These are phyloP conservation scores for Mirounga angustirostris DNA, from an alignment of 2,113 vertebrate genomes.

Conservation along the genomic window DNA sequence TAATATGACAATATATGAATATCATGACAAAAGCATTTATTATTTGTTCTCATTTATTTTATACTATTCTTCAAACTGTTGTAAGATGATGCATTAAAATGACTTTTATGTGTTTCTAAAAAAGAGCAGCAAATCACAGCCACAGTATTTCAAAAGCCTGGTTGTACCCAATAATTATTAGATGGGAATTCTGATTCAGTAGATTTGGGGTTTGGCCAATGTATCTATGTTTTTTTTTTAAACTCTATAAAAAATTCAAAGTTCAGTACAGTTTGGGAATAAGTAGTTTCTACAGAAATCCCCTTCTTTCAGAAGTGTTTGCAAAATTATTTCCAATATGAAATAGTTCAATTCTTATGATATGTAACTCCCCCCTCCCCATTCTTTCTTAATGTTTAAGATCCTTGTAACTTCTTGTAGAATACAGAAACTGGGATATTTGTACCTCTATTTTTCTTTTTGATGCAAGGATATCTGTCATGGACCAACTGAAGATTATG, in stretches of 20 bases:
- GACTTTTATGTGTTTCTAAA: not conserved
- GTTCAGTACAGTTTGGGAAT: not conserved
- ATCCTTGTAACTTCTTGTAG: not conserved
- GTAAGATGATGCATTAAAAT: not conserved
- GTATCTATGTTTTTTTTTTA: not conserved
- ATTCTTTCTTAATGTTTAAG: not conserved
- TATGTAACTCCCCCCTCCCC: not conserved
- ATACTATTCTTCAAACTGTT: not conserved
- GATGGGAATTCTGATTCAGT: not conserved
- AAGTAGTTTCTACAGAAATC: not conserved
- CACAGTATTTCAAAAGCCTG: not conserved
- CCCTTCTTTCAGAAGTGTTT: not conserved
- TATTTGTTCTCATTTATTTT: not conserved
- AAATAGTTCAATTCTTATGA: not conserved
- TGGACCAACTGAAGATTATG: not conserved
- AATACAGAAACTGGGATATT: not conserved
- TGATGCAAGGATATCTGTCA: not conserved
- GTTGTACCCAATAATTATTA: not conserved
- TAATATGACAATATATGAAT: not conserved
- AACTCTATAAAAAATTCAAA: not conserved
- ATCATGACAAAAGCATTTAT: not conserved
- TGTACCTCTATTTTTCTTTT: not conserved
- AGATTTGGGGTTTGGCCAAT: not conserved
- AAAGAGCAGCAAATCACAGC: not conserved
- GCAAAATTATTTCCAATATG: not conserved